Percentiles rank a stretch among this genome's conserved stretches.
These are phyloP conservation scores for Trichacis sp. DNA, from an alignment of 2,888 invertebrate genomes.

Conservation along the genomic window DNA sequence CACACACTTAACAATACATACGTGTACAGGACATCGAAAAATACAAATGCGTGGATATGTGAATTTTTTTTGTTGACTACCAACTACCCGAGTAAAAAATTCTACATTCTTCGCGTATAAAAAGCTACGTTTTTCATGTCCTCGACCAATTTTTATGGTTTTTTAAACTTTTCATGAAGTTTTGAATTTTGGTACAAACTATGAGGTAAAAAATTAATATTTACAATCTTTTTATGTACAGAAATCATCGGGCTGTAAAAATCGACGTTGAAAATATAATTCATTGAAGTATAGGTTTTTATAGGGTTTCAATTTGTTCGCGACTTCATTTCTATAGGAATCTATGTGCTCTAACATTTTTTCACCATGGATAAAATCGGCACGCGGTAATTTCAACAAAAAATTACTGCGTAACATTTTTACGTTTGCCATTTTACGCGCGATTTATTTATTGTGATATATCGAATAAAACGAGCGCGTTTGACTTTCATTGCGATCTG, in stretches of 20 bases:
- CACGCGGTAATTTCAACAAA: background rate
- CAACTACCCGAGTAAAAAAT: constrained; percentile 11
- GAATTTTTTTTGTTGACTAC: constrained; percentile 38
- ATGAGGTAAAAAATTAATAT: constrained; percentile 19
- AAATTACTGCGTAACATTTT: background rate
- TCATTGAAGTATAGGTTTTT: background rate
- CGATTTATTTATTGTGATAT: no score
- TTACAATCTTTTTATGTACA: constrained; percentile 30
- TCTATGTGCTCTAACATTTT: background rate
- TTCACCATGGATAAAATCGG: background rate
- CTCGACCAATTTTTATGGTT: background rate
- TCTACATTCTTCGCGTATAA: constrained; percentile 3
- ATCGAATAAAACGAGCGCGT: no score
- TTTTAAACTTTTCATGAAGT: background rate
- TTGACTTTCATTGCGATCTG: no score
- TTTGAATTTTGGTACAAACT: background rate
- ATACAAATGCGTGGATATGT: constrained; percentile 44
- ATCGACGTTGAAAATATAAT: background rate
- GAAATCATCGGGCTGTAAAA: constrained; percentile 23
- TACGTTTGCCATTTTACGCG: background rate
- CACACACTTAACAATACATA: constrained; percentile 30
- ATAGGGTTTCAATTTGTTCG: background rate
- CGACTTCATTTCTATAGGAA: background rate
- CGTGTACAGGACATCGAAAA: constrained; percentile 43
- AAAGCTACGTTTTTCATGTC: constrained; percentile 1